Percentiles rank a stretch among this genome's conserved stretches.
Evolutionary conservation across 2,113 vertebrate genomes (phyloP).

Genomic region (Indri indri): DNA sequence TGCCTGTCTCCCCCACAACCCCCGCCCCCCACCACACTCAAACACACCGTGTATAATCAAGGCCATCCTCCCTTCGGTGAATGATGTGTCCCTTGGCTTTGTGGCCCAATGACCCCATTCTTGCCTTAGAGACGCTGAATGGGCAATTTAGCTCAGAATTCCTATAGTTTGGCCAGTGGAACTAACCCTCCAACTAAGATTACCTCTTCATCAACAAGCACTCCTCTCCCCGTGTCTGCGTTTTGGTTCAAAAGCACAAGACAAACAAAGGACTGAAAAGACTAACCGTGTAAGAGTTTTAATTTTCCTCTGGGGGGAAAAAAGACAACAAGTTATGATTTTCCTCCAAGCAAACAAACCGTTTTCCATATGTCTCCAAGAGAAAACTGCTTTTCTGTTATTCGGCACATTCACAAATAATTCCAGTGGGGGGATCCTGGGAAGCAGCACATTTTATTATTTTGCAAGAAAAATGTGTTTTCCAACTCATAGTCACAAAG

Average conservation of each 20-base stretch:
- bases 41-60: not conserved
- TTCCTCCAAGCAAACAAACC: slow-evolving; percentile 67
- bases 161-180: not conserved
- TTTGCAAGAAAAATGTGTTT: not conserved
- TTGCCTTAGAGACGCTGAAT: slow-evolving; percentile 9
- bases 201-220: not conserved
- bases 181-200: not conserved
- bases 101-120: not conserved
- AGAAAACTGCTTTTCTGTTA: slow-evolving; percentile 16
- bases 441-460: not conserved
- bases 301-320: slow-evolving; percentile 40
- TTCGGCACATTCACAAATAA: not conserved
- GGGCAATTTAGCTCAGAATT: not conserved
- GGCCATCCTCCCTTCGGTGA: not conserved
- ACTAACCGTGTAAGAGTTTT: slow-evolving; percentile 43
- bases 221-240: not conserved
- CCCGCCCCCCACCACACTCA: not conserved
- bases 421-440: not conserved
- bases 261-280: slow-evolving; percentile 30
- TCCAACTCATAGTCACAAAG: not conserved
- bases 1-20: not conserved
- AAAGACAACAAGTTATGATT: slow-evolving; percentile 51
- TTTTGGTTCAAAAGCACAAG: slow-evolving; percentile 18
- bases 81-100: not conserved
- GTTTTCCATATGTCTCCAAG: slow-evolving; percentile 64